Evolutionary conservation across 2,113 vertebrate genomes (phyloP).

Genomic region (Psettodes erumei): DNA sequence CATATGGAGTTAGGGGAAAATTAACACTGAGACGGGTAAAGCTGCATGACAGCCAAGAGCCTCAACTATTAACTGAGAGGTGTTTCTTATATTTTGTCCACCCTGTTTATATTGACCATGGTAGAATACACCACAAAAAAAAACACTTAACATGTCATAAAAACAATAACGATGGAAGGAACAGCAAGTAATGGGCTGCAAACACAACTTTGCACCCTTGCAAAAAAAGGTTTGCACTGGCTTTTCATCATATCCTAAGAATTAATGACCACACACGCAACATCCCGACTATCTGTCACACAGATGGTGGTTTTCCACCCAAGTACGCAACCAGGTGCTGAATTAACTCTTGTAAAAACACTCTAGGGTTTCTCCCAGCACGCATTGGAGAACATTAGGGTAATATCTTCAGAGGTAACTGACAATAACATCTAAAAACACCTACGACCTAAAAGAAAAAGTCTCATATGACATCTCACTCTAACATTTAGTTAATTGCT

Average conservation of each 20-base stretch:
- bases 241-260: not conserved
- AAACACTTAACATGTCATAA: slow-evolving; percentile 93
- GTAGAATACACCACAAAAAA: slow-evolving; percentile 87
- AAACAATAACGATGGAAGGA: slow-evolving; percentile 87
- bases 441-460: not conserved
- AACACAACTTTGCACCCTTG: slow-evolving; percentile 21
- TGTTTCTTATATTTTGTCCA: slow-evolving; percentile 38
- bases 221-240: not conserved
- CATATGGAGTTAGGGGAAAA: slow-evolving; percentile 99
- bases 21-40: slow-evolving; percentile 97
- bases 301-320: not conserved
- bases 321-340: not conserved
- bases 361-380: not conserved
- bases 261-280: not conserved
- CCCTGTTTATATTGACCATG: not conserved
- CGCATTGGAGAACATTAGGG: not conserved
- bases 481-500: not conserved
- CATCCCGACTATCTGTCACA: slow-evolving; percentile 3
- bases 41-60: slow-evolving; percentile 83
- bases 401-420: not conserved
- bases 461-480: not conserved
- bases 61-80: slow-evolving; percentile 30
- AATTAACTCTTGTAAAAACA: not conserved
- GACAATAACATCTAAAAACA: not conserved
- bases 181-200: slow-evolving; percentile 84